phyloP scores from a whole-genome alignment of 2,113 vertebrate species.

The Cottus gobio region DNA sequence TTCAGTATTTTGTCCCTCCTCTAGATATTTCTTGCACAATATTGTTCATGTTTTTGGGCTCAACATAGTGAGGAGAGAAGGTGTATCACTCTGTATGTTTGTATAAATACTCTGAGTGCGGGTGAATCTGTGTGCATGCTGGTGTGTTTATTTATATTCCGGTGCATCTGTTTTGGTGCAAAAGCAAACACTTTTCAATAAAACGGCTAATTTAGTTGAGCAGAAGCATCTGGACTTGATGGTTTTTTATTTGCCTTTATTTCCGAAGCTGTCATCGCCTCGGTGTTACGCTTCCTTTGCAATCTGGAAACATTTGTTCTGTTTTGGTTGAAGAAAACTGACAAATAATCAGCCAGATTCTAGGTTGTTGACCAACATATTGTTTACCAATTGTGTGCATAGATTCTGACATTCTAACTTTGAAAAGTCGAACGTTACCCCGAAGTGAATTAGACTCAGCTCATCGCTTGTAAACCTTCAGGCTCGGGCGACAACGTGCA shows the following conservation, averaged over 20 bases:
- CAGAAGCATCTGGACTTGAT: slow-evolving; percentile 23
- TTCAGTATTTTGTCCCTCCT: background rate
- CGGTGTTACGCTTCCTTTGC: slow-evolving; percentile 1
- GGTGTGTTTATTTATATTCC: background rate
- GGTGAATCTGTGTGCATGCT: too few species aligned
- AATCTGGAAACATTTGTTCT: background rate
- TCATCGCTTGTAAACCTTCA: background rate
- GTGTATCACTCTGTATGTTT: background rate
- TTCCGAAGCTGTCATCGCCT: slow-evolving; percentile 16
- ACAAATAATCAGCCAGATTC: slow-evolving; percentile 7
- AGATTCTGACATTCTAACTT: background rate
- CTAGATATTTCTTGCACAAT: background rate
- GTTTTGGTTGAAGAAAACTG: background rate
- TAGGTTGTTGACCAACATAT: slow-evolving; percentile 12
- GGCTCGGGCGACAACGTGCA: background rate
- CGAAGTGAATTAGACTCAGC: background rate
- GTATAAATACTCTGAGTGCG: background rate
- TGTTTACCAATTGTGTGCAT: slow-evolving; percentile 1
- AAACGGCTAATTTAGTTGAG: slow-evolving; percentile 32
- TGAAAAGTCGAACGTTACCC: background rate
- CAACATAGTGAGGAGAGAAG: background rate
- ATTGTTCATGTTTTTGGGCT: background rate
- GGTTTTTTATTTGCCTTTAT: slow-evolving; percentile 30
- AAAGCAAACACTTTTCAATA: slow-evolving; percentile 8
- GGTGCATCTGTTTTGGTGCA: background rate